These are phyloP conservation scores for Drosophila neotestacea DNA, from an alignment of 2,888 invertebrate species.

Conservation along the genomic window DNA sequence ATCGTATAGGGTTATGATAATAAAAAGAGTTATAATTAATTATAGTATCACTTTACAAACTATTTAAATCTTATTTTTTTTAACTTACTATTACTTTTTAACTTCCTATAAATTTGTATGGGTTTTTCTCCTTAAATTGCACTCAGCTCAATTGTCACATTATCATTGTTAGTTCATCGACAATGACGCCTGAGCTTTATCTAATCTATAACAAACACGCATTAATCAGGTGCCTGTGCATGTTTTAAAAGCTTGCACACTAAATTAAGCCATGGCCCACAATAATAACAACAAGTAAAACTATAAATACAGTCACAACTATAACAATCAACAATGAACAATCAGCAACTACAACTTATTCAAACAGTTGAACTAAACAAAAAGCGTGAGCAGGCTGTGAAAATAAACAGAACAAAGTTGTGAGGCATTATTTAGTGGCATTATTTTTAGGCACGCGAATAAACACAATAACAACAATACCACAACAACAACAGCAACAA, in stretches of 20 bases:
- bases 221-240: conserved; percentile 15
- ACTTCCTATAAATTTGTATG: neutral
- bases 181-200: conserved; percentile 45
- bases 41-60: too few relatives aligned
- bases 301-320: conserved; percentile 9
- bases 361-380: conserved; percentile 41
- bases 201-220: conserved; percentile 50
- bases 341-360: conserved; percentile 36
- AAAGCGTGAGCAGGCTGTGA: conserved; percentile 21
- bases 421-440: conserved; percentile 28
- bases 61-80: too few relatives aligned
- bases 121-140: conserved; percentile 3
- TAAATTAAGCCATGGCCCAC: conserved; percentile 38
- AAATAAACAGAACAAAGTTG: conserved; percentile 41
- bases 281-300: conserved; percentile 10
- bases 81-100: too few relatives aligned
- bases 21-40: too few relatives aligned
- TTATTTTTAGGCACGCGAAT: conserved; percentile 54
- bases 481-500: conserved; percentile 11
- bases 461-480: conserved; percentile 24
- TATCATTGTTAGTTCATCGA: conserved; percentile 16
- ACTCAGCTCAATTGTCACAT: conserved; percentile 32
- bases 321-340: conserved; percentile 20
- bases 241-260: conserved; percentile 22
- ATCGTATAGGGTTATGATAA: too few relatives aligned